phyloP scores from a whole-genome alignment of 2,113 vertebrate genomes.

The Bubo bubo region DNA sequence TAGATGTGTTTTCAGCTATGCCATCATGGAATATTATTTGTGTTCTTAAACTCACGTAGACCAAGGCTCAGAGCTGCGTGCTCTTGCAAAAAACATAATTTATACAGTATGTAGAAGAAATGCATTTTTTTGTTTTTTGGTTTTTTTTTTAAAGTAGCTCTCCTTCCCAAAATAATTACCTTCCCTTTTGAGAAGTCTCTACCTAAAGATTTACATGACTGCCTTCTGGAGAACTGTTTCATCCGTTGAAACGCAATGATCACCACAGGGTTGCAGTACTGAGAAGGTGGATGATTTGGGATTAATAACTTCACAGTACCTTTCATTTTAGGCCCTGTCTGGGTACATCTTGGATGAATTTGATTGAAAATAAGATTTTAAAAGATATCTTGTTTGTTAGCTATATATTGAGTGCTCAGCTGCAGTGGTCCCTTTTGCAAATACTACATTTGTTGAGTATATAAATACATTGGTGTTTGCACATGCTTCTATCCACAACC shows the following conservation, averaged over 20 bases:
- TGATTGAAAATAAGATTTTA: background rate
- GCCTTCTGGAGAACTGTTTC: background rate
- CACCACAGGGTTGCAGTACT: background rate
- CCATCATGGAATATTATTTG: background rate
- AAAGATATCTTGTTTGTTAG: too few species aligned
- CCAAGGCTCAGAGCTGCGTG: background rate
- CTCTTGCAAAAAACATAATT: background rate
- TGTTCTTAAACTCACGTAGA: background rate
- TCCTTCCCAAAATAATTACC: background rate
- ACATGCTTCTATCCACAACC: accelerated
- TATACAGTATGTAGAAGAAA: background rate
- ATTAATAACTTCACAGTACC: background rate
- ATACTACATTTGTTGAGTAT: background rate
- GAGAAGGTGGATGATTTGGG: background rate
- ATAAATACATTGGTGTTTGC: background rate
- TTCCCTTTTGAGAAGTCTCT: background rate
- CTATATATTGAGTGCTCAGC: background rate
- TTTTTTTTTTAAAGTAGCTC: background rate
- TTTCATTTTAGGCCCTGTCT: background rate
- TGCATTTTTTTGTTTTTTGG: background rate
- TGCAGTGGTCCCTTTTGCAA: background rate
- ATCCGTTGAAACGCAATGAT: too few species aligned
- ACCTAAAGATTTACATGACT: too few species aligned
- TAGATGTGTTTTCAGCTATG: background rate
- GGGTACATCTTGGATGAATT: background rate